Evolutionary conservation across 1,140 invertebrate genomes (phyloP), one percentile per base, ranked within the genome.

Genomic region (Mylabris phalerata): DNA sequence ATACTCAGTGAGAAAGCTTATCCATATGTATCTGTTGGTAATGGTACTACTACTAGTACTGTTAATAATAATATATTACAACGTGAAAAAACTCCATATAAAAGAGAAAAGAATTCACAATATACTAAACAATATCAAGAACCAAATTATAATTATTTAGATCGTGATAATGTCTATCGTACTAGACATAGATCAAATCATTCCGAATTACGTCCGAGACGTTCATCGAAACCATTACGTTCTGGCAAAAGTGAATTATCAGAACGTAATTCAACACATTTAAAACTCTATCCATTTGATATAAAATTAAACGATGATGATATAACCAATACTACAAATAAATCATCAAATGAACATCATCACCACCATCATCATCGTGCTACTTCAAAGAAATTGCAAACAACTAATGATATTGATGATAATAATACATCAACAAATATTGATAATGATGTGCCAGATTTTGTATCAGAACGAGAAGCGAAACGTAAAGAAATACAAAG

Each of bases 401-500:
- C 19, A 19, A 19, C 19, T 42, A 11, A n/a, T 42, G 39, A 27
- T 55, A 76, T 75, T 27, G 78, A 79, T 61, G 77, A 79, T 56
- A 77, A 79, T 43, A 75, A 77, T 32, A 79, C 78, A 52, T 78
- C 79, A 0, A 78, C 41, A 42, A 42, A 10, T n/a, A 42, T 11
- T 32, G 32, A 32, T 32, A 7, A 32, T 4, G 75, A 75, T 27
- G 79, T 82, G 67, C 77, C 77, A 0, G 67, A 70, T 55, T 75
- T 79, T 5, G 75, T 87, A 6, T 77, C 77, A 54, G 88, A 90
- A 56, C 77, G 89, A 19, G 86, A 88, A 69, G 84, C 84, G 10
- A 84, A 84, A 61, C 79, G 89, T 3, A 90, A 89, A 61, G 89
- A 92, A 67, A 89, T 92, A 7, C 85, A 88, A 70, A 84, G 84